Percentiles rank a stretch among this genome's conserved stretches.
Evolutionary conservation across 2,113 vertebrate species (phyloP).

Genomic region (Myxocyprinus asiaticus): DNA sequence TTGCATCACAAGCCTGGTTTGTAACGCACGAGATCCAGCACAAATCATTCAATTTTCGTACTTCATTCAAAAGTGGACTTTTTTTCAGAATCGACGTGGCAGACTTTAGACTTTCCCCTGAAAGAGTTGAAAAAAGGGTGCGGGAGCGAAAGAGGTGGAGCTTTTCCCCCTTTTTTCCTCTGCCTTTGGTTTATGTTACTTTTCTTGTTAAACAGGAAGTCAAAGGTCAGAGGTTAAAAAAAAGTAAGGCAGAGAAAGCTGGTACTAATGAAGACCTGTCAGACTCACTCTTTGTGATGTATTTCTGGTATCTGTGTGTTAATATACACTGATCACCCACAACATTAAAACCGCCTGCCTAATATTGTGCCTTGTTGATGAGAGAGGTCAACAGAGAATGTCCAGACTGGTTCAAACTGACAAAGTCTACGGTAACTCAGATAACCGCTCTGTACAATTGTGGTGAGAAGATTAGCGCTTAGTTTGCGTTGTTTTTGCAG

Average conservation of each 20-base stretch:
- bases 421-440: no score
- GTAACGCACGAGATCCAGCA: slow-evolving; percentile 2
- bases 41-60: no score
- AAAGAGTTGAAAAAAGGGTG: slow-evolving; percentile 52
- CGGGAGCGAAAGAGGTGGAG: slow-evolving; percentile 64
- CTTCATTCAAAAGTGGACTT: no score
- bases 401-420: no score
- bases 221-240: slow-evolving; percentile 73
- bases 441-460: no score
- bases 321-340: no score
- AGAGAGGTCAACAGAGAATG: no score
- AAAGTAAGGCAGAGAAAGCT: slow-evolving; percentile 61
- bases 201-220: slow-evolving; percentile 64
- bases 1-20: background rate
- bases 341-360: no score
- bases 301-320: background rate
- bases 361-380: no score
- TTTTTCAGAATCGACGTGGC: slow-evolving; percentile 45
- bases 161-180: slow-evolving; percentile 48
- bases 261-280: slow-evolving; percentile 52
- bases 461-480: no score
- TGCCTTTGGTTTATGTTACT: slow-evolving; percentile 44
- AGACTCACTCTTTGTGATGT: slow-evolving; percentile 35
- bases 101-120: slow-evolving; percentile 38
- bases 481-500: no score